Evolutionary conservation across 2,113 vertebrate genomes (phyloP).

Genomic region (human (Homo sapiens)): DNA sequence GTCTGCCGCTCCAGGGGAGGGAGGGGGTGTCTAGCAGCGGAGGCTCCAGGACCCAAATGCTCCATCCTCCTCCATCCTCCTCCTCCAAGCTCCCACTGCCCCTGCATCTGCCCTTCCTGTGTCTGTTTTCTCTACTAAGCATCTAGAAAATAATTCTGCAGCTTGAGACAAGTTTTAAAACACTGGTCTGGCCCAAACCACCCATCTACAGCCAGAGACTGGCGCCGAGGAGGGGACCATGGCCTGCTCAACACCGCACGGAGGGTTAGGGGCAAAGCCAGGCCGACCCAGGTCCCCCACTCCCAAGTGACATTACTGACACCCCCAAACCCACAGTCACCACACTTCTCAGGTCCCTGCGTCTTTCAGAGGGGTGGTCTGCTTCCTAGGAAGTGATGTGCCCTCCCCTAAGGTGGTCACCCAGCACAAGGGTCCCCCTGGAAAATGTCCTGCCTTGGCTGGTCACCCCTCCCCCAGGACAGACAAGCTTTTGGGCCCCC

Average conservation of each 20-base stretch:
- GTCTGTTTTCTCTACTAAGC: background rate
- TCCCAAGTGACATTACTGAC: no score
- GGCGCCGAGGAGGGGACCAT: background rate
- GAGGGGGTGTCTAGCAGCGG: background rate
- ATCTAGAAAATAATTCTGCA: background rate
- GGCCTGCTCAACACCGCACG: background rate
- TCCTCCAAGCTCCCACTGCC: background rate
- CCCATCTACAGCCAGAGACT: background rate
- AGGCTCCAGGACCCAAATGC: background rate
- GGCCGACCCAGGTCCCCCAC: background rate
- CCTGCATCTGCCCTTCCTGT: background rate
- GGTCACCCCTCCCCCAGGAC: rapidly evolving
- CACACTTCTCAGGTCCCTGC: background rate
- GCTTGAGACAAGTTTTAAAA: background rate
- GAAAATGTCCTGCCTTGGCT: background rate
- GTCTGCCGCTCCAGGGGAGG: no score
- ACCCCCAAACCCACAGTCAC: background rate
- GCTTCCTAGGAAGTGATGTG: background rate
- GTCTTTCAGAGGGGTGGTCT: background rate
- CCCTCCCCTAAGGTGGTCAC: background rate
- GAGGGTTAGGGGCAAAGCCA: background rate
- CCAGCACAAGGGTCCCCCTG: background rate
- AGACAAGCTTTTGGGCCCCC: background rate
- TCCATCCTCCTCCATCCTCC: no score
- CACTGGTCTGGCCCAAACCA: background rate